Evolutionary conservation across 2,113 vertebrate species (phyloP).

Genomic region (Planiliza haematocheilus): DNA sequence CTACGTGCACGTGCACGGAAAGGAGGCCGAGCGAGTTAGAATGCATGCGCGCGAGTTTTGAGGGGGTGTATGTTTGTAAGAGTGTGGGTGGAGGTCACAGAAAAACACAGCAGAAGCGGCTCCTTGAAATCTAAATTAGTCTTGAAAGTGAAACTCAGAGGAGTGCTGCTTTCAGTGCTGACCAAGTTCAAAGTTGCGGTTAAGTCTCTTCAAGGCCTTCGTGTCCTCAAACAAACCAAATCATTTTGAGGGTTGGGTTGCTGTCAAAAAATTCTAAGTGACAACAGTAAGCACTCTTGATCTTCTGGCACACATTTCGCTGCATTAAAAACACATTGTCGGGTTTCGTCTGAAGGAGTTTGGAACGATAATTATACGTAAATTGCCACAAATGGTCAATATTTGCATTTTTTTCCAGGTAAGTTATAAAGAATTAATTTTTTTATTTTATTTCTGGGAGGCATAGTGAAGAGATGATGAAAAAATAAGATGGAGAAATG

Average conservation of each 20-base stretch:
- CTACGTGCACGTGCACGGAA: not conserved
- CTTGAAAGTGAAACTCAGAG: not conserved
- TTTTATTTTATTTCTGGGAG: no score
- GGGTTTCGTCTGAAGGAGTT: not conserved
- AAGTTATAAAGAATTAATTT: no score
- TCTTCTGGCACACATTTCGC: not conserved
- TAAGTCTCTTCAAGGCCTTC: slow-evolving; percentile 12
- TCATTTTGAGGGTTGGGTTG: slow-evolving; percentile 18
- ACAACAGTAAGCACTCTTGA: slow-evolving; percentile 10
- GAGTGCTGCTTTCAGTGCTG: not conserved
- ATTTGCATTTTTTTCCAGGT: no score
- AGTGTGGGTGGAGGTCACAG: slow-evolving; percentile 1
- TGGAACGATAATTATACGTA: no score
- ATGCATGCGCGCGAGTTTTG: not conserved
- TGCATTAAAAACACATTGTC: slow-evolving; percentile 7
- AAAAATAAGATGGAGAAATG: no score
- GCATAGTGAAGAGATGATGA: no score
- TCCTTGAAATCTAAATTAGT: slow-evolving; percentile 14
- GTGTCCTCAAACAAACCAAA: not conserved
- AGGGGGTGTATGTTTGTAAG: not conserved
- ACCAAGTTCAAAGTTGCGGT: slow-evolving; percentile 17
- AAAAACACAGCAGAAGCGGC: not conserved
- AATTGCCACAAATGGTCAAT: no score
- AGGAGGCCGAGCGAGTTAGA: not conserved
- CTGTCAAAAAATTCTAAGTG: slow-evolving; percentile 27